Percentiles rank a stretch among this genome's conserved stretches.
Conservation (phyloP, 2,888 invertebrate genomes). For the Capitulum mitella region DNA sequence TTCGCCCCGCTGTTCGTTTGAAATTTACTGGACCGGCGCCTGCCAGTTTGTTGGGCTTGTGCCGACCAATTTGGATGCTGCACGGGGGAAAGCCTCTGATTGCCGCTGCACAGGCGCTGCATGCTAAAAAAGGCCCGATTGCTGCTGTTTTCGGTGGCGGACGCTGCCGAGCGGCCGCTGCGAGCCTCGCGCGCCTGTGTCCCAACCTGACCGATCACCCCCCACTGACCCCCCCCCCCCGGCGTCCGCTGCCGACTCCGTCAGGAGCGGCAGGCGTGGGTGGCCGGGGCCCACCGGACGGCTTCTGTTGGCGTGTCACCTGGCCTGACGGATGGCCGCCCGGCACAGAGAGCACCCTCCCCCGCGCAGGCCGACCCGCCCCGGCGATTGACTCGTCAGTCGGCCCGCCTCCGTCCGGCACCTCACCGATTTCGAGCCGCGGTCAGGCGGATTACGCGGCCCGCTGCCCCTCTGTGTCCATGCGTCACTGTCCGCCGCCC, state of each 20-base stretch:
- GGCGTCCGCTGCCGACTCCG: conserved; percentile 40
- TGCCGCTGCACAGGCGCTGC: too few relatives aligned
- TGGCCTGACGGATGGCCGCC: conserved; percentile 3
- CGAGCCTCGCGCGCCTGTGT: too few relatives aligned
- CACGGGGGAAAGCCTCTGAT: too few relatives aligned
- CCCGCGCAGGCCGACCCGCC: not conserved
- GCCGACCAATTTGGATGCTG: too few relatives aligned
- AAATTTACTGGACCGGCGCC: too few relatives aligned
- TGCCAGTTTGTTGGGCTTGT: too few relatives aligned
- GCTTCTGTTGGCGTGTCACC: not conserved
- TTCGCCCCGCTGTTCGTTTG: too few relatives aligned
- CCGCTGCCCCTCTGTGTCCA: not conserved
- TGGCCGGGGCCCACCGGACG: not conserved
- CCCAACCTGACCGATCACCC: too few relatives aligned
- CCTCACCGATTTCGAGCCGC: not conserved
- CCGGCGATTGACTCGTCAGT: not conserved
- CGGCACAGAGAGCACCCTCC: too few relatives aligned
- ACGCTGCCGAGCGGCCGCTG: too few relatives aligned
- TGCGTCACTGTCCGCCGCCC: conserved; percentile 18
- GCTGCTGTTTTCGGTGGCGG: too few relatives aligned
- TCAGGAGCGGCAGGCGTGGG: conserved; percentile 33
- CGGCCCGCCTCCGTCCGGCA: not conserved
- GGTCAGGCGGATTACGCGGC: not conserved
- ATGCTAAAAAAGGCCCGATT: too few relatives aligned
- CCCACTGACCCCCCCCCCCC: conserved; percentile 35